Percentiles rank a stretch among this genome's conserved stretches.
phyloP scores from a whole-genome alignment of 2,797 vertebrate species.

The Miichthys miiuy region DNA sequence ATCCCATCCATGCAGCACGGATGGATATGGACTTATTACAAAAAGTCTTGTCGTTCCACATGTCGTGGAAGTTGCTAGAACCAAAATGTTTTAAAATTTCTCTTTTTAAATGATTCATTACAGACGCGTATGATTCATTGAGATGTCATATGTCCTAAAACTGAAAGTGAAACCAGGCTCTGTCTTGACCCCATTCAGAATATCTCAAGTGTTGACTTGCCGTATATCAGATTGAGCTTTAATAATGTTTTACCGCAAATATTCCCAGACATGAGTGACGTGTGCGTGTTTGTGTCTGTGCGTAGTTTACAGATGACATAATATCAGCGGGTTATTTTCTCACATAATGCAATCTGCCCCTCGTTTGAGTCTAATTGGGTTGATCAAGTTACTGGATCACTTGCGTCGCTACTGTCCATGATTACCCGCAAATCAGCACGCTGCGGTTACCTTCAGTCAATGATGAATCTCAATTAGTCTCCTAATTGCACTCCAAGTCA shows the following conservation, averaged over 20 bases:
- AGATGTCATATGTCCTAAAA: background rate
- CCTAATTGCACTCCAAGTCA: conserved; percentile 53
- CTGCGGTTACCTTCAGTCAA: conserved; percentile 46
- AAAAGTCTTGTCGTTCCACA: background rate
- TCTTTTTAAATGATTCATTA: background rate
- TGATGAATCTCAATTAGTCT: conserved; percentile 60
- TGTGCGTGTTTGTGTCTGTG: conserved; percentile 7
- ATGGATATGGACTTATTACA: conserved; percentile 6
- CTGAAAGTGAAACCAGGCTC: background rate
- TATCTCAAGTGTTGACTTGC: background rate
- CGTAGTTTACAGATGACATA: conserved; percentile 8
- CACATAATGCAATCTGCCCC: conserved; percentile 37
- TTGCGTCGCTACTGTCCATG: conserved; percentile 47
- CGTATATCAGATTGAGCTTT: background rate
- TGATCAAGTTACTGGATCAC: conserved; percentile 52
- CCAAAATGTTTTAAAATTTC: background rate
- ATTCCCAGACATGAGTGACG: no score
- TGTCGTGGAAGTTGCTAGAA: background rate
- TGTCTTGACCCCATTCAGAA: background rate
- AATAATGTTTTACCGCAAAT: background rate
- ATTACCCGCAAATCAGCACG: conserved; percentile 63
- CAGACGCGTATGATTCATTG: background rate
- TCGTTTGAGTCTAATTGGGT: conserved; percentile 46
- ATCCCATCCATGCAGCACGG: conserved; percentile 12
- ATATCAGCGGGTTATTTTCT: conserved; percentile 26